A percentile compares a stretch with the other conserved stretches of the same genome.
phyloP scores from a whole-genome alignment of 2,797 vertebrate species.

The Anas georgica region DNA sequence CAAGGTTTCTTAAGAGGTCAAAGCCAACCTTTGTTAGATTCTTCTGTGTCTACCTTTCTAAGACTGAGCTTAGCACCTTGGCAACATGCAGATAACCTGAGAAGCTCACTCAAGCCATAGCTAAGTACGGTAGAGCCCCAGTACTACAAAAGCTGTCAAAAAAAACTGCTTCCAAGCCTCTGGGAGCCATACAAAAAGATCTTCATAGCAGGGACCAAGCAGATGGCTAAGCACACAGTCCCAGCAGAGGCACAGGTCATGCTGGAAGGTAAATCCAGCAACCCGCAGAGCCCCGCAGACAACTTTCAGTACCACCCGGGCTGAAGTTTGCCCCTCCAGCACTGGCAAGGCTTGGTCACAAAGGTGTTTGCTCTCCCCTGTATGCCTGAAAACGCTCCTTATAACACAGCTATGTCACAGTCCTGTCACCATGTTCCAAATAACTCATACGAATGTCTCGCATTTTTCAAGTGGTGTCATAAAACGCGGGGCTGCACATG shows the following conservation, averaged over 20 bases:
- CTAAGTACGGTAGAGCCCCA: neutral
- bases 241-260: neutral
- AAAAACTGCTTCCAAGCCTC: neutral
- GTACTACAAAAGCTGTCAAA: neutral
- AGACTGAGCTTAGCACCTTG: neutral
- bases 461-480: slow-evolving; percentile 21
- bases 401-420: neutral
- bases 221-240: neutral
- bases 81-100: neutral
- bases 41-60: neutral
- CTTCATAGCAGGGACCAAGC: too few species aligned
- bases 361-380: neutral
- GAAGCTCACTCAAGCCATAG: neutral
- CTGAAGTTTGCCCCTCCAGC: neutral
- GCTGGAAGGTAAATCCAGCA: neutral
- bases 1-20: neutral
- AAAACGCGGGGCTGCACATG: neutral
- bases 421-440: neutral
- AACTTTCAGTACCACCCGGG: neutral
- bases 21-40: neutral
- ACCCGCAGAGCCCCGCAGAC: neutral
- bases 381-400: neutral
- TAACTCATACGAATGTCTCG: neutral
- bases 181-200: neutral
- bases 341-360: rapidly evolving